phyloP scores from a whole-genome alignment of 2,797 vertebrate species.

The Argya squamiceps region DNA sequence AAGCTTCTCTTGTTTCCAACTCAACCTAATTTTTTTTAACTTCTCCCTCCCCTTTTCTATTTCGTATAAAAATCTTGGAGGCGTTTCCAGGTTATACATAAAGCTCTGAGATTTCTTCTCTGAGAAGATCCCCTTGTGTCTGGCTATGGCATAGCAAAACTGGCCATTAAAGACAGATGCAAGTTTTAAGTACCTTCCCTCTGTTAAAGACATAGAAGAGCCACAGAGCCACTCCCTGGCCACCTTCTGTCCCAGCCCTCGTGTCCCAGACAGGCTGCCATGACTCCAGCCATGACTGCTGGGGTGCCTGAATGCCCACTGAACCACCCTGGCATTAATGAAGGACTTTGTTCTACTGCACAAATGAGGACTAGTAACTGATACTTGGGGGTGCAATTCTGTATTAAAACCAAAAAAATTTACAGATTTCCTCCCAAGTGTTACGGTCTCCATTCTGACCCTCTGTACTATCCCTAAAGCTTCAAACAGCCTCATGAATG shows the following conservation, averaged over 20 bases:
- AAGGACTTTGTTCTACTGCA: not conserved
- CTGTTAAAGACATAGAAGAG: constrained; percentile 41
- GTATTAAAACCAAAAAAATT: not conserved
- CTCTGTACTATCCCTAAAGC: not conserved
- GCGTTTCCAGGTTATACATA: not conserved
- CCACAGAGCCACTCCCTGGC: not conserved
- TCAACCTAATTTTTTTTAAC: not conserved
- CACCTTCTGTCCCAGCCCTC: not conserved
- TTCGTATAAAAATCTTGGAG: not conserved
- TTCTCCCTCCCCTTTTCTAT: not conserved
- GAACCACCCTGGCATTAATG: fast-evolving
- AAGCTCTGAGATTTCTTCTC: not conserved
- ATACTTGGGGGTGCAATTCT: not conserved
- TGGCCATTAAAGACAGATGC: not conserved
- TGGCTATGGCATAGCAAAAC: not conserved
- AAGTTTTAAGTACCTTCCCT: constrained; percentile 13
- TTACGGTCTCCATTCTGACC: not conserved
- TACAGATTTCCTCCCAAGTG: not conserved
- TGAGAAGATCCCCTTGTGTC: not conserved
- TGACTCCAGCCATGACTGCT: not conserved
- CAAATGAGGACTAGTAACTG: not conserved
- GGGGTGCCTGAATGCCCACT: not conserved
- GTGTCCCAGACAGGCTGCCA: not conserved
- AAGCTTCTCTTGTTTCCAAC: not conserved
- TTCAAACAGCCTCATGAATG: not conserved